Conservation (phyloP, 2,113 vertebrate genomes). For the Tricholaema leucomelas region DNA sequence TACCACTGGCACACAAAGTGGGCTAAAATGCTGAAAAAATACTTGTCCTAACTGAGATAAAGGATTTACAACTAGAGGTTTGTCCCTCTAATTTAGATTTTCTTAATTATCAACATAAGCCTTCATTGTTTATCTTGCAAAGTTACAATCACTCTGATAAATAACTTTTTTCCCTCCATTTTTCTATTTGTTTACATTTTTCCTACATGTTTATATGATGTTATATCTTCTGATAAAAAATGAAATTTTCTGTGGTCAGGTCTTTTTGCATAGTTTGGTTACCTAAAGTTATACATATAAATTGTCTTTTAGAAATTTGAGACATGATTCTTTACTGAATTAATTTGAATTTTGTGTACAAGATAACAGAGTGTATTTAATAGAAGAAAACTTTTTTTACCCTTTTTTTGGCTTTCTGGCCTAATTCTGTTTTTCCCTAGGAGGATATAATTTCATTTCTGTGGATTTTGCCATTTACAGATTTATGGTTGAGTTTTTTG, state of each 20-base stretch:
- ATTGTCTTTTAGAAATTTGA: neutral
- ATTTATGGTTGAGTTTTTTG: neutral
- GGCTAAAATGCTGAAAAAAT: neutral
- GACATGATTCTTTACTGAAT: neutral
- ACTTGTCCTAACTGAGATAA: neutral
- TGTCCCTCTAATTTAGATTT: neutral
- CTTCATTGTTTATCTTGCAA: neutral
- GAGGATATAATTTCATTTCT: neutral
- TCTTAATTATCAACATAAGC: no score
- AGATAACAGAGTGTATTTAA: neutral
- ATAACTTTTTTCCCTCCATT: neutral
- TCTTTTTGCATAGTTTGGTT: neutral
- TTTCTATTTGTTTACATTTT: neutral
- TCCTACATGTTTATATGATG: neutral
- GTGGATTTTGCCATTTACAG: conserved; percentile 24
- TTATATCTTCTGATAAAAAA: neutral
- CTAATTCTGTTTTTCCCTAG: neutral
- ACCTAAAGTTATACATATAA: neutral
- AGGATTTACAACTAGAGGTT: neutral
- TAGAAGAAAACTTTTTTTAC: neutral
- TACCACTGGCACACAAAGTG: neutral
- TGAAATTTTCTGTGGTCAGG: neutral
- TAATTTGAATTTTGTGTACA: neutral
- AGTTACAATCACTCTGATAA: neutral
- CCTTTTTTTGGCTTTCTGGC: neutral